Conservation (phyloP, 2,888 invertebrate genomes). For the Diaphora mendica region DNA sequence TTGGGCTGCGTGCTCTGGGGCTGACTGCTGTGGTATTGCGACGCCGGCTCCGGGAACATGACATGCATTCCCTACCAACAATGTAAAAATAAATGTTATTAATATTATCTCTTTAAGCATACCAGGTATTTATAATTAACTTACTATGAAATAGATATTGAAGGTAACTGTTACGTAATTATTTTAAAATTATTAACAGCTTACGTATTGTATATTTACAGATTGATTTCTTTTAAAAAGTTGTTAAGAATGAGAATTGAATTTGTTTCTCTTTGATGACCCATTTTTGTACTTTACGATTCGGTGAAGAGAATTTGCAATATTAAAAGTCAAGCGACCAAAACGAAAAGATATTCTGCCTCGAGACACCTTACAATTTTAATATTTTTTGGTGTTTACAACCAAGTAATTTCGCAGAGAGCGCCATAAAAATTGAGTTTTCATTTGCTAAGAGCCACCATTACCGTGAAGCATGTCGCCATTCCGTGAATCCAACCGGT, state of each 20-base stretch:
- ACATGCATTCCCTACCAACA: slow-evolving; percentile 92
- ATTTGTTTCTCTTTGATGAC: neutral
- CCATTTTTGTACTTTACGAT: neutral
- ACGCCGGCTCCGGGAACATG: slow-evolving; percentile 90
- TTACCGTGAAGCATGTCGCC: slow-evolving; percentile 66
- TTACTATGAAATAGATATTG: neutral
- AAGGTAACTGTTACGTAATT: neutral
- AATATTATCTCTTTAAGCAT: neutral
- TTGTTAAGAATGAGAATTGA: neutral
- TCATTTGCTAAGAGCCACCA: slow-evolving; percentile 78
- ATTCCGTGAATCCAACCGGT: slow-evolving; percentile 62
- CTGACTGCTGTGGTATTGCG: slow-evolving; percentile 82
- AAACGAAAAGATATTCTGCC: slow-evolving; percentile 41
- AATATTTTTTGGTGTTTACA: slow-evolving; percentile 61
- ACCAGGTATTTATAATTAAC: neutral
- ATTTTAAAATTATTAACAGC: neutral
- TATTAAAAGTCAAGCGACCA: slow-evolving; percentile 42
- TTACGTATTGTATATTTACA: neutral
- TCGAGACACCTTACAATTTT: slow-evolving; percentile 51
- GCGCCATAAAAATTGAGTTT: slow-evolving; percentile 78
- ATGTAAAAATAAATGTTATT: slow-evolving; percentile 28
- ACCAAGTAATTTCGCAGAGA: slow-evolving; percentile 70
- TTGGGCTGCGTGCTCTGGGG: slow-evolving; percentile 72
- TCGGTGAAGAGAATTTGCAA: slow-evolving; percentile 26
- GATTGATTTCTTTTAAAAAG: too few species aligned